phyloP scores from a whole-genome alignment of 2,888 invertebrate genomes.

The Drosophila vallismaia region DNA sequence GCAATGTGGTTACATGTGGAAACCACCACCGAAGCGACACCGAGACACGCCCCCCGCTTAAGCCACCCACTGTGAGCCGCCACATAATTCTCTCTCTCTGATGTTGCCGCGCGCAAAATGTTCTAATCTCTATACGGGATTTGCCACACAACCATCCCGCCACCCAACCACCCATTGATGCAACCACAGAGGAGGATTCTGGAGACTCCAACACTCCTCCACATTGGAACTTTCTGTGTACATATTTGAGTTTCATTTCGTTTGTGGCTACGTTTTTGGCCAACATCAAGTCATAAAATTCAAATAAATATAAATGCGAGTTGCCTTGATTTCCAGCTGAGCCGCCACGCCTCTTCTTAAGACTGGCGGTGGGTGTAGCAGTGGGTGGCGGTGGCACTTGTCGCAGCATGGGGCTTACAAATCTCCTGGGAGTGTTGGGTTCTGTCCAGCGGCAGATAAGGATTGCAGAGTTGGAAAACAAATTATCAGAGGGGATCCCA shows the following conservation, averaged over 20 bases:
- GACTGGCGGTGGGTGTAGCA: not conserved
- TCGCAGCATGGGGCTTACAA: constrained; percentile 53
- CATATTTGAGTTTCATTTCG: constrained; percentile 79
- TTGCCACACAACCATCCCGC: constrained; percentile 49
- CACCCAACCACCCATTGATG: constrained; percentile 5
- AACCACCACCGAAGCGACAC: constrained; percentile 62
- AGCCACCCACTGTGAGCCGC: constrained; percentile 36
- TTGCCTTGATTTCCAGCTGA: constrained; percentile 61
- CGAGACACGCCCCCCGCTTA: constrained; percentile 65
- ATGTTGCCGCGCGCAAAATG: constrained; percentile 61
- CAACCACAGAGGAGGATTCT: not conserved
- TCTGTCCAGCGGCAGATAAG: constrained; percentile 32
- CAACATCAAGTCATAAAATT: constrained; percentile 78
- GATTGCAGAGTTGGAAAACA: constrained; percentile 11
- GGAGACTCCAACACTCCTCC: constrained; percentile 4
- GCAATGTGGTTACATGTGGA: constrained; percentile 69
- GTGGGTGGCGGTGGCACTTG: not conserved
- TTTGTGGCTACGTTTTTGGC: constrained; percentile 67
- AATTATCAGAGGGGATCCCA: constrained; percentile 9
- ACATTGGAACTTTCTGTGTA: constrained; percentile 71
- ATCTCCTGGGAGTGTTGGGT: constrained; percentile 55
- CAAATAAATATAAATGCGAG: constrained; percentile 77
- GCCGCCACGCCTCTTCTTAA: constrained; percentile 57
- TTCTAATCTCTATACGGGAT: constrained; percentile 72
- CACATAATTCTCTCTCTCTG: constrained; percentile 47